Base-by-base conservation (phyloP, 2,113 vertebrate genomes). In the Corapipo altera region DNA sequence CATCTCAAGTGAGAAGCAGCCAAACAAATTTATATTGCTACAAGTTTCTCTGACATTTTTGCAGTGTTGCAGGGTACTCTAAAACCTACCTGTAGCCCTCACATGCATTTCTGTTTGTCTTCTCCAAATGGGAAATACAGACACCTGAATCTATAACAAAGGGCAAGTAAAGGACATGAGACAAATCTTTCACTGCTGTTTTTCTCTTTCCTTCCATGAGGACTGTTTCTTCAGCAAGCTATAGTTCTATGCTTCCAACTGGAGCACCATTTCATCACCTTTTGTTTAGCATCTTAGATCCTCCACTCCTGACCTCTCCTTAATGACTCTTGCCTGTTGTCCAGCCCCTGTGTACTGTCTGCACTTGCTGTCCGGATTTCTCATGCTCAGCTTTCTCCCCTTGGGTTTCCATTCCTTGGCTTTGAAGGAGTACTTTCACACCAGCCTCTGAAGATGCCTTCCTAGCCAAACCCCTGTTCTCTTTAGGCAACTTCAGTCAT, bases 1-100 rank as follows among this genome's bases (percentile, higher is more conserved):
- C 44, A 84, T 77, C 76, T 92, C 83, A 92, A 93, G 72, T 77
- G 61, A 92, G 61, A 93, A 92, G 65, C 77, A 72, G 86, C 64
- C 89, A 93, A 94, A 84, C 62, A 83, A 76, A 85, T 91, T 11
- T 64, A n/a, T 67, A 65, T 76, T 58, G 28, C 64, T 90, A 30
- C 28, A 80, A 74, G 59, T 49, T 81, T 69, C 51, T 77, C 16
- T 89, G 52, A 43, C 30, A 51, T 66, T 91, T 92, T 43, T 89
- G 61, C 65, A 81, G 65, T 4, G 5, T 6, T 77, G 52, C 57
- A 87, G 88, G 12, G 12, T 52, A 87, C 57, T 59, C 77, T 43
- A 58, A 85, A 93, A 78, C 23, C 57, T 55, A 16, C 27, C 71
- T 57, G 21, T 9, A 81, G 48, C 39, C 46, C 33, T 55, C 65